Evolutionary conservation across 2,888 invertebrate genomes (phyloP).

Genomic region (Scaptodrosophila latifasciaeformis): DNA sequence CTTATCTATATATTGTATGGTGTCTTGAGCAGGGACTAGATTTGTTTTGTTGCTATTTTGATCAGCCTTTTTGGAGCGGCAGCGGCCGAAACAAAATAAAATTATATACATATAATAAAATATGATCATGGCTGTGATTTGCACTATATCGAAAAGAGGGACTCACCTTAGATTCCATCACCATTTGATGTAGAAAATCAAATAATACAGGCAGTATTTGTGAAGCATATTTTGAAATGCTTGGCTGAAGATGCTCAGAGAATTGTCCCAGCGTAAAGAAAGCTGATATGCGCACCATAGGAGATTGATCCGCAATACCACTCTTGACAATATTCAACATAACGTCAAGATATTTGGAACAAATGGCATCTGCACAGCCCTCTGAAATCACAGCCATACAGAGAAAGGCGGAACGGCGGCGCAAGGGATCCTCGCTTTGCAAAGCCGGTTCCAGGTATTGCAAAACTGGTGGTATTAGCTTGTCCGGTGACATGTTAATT

Average conservation of each 20-base stretch:
- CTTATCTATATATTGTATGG: constrained; percentile 68
- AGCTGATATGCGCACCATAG: constrained; percentile 83
- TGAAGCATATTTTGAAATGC: constrained; percentile 83
- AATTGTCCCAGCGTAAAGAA: constrained; percentile 88
- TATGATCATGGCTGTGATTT: no score
- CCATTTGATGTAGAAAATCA: constrained; percentile 80
- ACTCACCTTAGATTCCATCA: constrained; percentile 76
- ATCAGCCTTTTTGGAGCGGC: constrained; percentile 42
- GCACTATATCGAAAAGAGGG: neutral
- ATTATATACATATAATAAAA: constrained; percentile 11
- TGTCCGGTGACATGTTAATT: constrained; percentile 84
- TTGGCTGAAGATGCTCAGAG: constrained; percentile 86
- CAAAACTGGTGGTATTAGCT: constrained; percentile 83
- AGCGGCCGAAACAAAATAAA: constrained; percentile 39
- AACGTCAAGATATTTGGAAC: constrained; percentile 81
- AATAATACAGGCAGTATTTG: constrained; percentile 84
- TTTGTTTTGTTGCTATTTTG: constrained; percentile 31
- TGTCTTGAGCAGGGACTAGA: constrained; percentile 54
- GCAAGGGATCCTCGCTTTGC: constrained; percentile 78
- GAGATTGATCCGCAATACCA: constrained; percentile 81
- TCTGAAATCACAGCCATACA: constrained; percentile 85
- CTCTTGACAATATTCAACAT: constrained; percentile 82
- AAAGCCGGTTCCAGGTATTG: constrained; percentile 81
- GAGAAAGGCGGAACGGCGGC: constrained; percentile 83
- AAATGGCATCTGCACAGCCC: constrained; percentile 85